These are phyloP conservation scores for Meteorus cinctellus DNA, from an alignment of 2,888 invertebrate species.

Conservation along the genomic window DNA sequence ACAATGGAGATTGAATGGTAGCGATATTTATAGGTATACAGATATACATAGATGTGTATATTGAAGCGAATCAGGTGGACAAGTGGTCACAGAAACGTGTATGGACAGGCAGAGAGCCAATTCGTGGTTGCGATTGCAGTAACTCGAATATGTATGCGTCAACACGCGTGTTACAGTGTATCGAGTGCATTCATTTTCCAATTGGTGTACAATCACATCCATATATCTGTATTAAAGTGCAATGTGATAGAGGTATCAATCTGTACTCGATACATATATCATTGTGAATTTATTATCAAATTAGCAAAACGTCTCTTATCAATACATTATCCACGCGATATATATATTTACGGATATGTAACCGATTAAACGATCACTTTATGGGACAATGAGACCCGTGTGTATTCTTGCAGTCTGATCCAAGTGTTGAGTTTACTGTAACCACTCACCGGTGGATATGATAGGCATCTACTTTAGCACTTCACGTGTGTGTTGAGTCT, in stretches of 20 bases:
- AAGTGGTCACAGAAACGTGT: constrained; percentile 22
- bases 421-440: constrained; percentile 30
- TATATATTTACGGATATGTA: constrained; percentile 41
- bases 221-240: constrained; percentile 3
- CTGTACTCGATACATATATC: too few relatives aligned
- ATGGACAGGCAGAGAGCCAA: constrained; percentile 41
- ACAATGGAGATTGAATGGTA: constrained; percentile 7
- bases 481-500: background rate
- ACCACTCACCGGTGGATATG: constrained; percentile 22
- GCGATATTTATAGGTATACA: background rate
- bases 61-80: constrained; percentile 15
- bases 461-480: constrained; percentile 40
- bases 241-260: constrained; percentile 39
- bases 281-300: constrained; percentile 46
- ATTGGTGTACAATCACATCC: background rate
- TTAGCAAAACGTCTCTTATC: constrained; percentile 52
- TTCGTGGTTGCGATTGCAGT: constrained; percentile 50
- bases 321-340: too few relatives aligned
- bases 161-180: constrained; percentile 18
- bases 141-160: constrained; percentile 25
- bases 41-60: constrained; percentile 2
- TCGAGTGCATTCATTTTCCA: constrained; percentile 22
- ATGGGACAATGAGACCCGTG: constrained; percentile 28
- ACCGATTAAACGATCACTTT: constrained; percentile 56
- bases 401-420: constrained; percentile 57